Percentiles rank a stretch among this genome's conserved stretches.
phyloP scores from a whole-genome alignment of 2,113 vertebrate species.

The Taurulus bubalis region DNA sequence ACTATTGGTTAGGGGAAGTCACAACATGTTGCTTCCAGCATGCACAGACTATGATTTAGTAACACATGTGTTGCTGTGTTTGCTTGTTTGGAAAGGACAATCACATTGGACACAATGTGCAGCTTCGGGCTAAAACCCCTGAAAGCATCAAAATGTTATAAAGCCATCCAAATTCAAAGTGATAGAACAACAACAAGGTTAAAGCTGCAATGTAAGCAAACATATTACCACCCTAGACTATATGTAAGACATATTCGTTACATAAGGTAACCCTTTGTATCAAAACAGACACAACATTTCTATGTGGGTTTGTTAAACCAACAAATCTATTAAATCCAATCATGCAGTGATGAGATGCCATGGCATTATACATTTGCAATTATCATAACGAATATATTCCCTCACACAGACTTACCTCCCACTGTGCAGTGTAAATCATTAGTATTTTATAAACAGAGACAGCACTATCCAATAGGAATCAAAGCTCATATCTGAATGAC shows the following conservation, averaged over 20 bases:
- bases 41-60: neutral
- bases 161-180: constrained; percentile 1
- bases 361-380: neutral
- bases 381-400: neutral
- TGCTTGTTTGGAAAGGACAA: neutral
- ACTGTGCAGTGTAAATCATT: constrained; percentile 37
- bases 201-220: constrained; percentile 13
- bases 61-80: neutral
- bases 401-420: neutral
- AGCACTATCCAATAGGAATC: constrained; percentile 30
- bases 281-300: neutral
- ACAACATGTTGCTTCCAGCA: neutral
- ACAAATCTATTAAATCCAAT: neutral
- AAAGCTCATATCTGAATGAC: constrained; percentile 40
- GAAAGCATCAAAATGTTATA: neutral
- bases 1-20: neutral
- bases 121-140: constrained; percentile 5
- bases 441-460: constrained; percentile 9
- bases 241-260: neutral
- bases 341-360: neutral
- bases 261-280: neutral
- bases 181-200: neutral
- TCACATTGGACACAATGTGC: neutral
- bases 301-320: neutral
- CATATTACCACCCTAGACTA: neutral